phyloP scores from a whole-genome alignment of 1,140 invertebrate genomes.

The Ruditapes philippinarum region DNA sequence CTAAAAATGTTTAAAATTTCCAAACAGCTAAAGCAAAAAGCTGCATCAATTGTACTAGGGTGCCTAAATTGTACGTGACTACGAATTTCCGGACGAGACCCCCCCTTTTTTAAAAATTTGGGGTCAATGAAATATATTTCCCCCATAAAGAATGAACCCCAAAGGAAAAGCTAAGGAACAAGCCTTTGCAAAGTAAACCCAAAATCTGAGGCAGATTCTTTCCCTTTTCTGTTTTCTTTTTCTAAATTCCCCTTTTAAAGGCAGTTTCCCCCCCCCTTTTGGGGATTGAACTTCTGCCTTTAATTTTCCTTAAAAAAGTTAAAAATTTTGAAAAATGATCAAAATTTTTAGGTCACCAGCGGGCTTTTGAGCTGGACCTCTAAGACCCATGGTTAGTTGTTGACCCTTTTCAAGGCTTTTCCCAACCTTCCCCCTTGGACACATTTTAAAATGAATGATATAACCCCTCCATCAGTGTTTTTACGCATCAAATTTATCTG shows the following conservation, averaged over 20 bases:
- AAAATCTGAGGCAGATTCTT: conserved; percentile 13
- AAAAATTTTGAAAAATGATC: conserved; percentile 5
- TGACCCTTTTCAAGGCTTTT: conserved; percentile 50
- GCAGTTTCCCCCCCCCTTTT: conserved; percentile 45
- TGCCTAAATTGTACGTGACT: conserved; percentile 4
- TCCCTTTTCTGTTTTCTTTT: not conserved
- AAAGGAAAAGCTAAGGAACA: not conserved
- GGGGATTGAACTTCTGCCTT: conserved; percentile 60
- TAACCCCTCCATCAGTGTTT: too few relatives aligned
- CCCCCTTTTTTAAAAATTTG: not conserved
- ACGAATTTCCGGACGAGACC: not conserved
- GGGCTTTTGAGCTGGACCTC: too few relatives aligned
- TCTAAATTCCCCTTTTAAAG: conserved; percentile 59
- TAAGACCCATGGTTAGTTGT: conserved; percentile 59
- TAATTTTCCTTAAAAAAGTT: not conserved
- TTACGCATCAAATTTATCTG: too few relatives aligned
- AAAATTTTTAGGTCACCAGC: conserved; percentile 43
- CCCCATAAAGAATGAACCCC: not conserved
- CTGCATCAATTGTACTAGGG: not conserved
- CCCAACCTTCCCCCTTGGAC: conserved; percentile 38
- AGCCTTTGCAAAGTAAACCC: not conserved
- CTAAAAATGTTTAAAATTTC: conserved; percentile 13
- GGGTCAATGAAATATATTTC: too few relatives aligned
- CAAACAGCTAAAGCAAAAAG: not conserved
- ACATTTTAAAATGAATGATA: too few relatives aligned